These are phyloP conservation scores for Exaiptasia diaphana DNA, from an alignment of 64 coral and sea anemone genomes.

Conservation along the genomic window DNA sequence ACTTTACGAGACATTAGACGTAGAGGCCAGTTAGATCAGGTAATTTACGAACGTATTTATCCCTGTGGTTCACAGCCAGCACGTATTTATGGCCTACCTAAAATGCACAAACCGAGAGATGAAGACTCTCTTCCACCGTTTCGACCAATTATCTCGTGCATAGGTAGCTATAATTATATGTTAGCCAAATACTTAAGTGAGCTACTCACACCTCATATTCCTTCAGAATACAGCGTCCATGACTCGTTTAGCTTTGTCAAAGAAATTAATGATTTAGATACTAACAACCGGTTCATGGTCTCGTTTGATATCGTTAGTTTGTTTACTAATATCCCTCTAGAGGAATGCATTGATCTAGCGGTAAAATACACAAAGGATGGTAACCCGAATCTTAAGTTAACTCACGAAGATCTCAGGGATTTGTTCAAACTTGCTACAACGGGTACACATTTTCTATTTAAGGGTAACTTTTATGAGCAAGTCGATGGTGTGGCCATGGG, in stretches of 20 bases:
- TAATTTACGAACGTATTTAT: not conserved
- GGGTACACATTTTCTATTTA: slow-evolving; percentile 36
- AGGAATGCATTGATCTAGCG: slow-evolving; percentile 35
- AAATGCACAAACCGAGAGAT: slow-evolving; percentile 27
- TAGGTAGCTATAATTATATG: slow-evolving; percentile 20
- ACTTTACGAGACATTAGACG: not conserved
- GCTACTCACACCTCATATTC: slow-evolving; percentile 19
- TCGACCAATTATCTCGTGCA: slow-evolving; percentile 14
- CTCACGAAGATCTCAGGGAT: not conserved
- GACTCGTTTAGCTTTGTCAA: slow-evolving; percentile 1
- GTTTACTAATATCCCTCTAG: slow-evolving; percentile 38
- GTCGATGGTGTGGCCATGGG: slow-evolving; percentile 27
- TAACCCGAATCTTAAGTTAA: slow-evolving; percentile 20
- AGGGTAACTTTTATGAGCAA: slow-evolving; percentile 27
- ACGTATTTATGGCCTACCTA: slow-evolving; percentile 12
- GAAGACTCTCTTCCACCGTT: not conserved
- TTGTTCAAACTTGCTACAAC: slow-evolving; percentile 22
- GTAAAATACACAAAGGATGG: slow-evolving; percentile 14
- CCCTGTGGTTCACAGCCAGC: slow-evolving; percentile 22
- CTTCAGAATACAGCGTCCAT: not conserved
- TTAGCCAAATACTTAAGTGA: slow-evolving; percentile 12
- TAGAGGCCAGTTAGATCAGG: not conserved
- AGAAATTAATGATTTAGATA: slow-evolving; percentile 2
- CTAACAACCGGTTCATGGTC: slow-evolving; percentile 16
- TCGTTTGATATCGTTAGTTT: slow-evolving; percentile 46